Conservation (phyloP, 35 echinoderm and acorn worm species). For the Patiria miniata region DNA sequence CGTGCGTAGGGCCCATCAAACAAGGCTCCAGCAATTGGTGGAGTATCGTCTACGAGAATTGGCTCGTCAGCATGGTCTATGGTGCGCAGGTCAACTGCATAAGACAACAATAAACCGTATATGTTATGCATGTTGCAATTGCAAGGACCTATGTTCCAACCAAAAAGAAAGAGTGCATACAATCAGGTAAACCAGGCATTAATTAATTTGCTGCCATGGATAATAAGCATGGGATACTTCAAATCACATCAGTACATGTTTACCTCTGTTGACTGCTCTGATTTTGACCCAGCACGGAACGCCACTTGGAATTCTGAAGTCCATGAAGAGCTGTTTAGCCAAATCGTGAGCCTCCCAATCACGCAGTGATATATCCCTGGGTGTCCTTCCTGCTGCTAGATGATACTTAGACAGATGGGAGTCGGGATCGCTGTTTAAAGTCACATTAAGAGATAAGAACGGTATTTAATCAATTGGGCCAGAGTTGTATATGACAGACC, state of each 20-base stretch:
- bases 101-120: too few species aligned
- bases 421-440: slow-evolving; percentile 5
- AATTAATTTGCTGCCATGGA: too few species aligned
- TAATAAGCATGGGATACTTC: too few species aligned
- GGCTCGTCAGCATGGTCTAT: slow-evolving; percentile 39
- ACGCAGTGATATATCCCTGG: background rate
- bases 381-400: slow-evolving; percentile 14
- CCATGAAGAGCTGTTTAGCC: background rate
- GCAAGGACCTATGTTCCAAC: background rate
- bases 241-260: background rate
- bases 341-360: background rate
- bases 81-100: slow-evolving; percentile 38
- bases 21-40: slow-evolving; percentile 35
- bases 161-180: background rate
- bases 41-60: slow-evolving; percentile 17
- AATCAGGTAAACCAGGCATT: background rate
- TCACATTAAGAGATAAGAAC: background rate
- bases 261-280: slow-evolving; percentile 60
- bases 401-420: slow-evolving; percentile 1
- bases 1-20: slow-evolving; percentile 41
- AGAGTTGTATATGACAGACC: too few species aligned
- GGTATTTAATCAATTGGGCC: background rate
- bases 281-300: slow-evolving; percentile 39
- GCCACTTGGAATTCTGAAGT: slow-evolving; percentile 19
- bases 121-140: background rate